phyloP scores from a whole-genome alignment of 2,888 invertebrate genomes.

The Villa cingulata region DNA sequence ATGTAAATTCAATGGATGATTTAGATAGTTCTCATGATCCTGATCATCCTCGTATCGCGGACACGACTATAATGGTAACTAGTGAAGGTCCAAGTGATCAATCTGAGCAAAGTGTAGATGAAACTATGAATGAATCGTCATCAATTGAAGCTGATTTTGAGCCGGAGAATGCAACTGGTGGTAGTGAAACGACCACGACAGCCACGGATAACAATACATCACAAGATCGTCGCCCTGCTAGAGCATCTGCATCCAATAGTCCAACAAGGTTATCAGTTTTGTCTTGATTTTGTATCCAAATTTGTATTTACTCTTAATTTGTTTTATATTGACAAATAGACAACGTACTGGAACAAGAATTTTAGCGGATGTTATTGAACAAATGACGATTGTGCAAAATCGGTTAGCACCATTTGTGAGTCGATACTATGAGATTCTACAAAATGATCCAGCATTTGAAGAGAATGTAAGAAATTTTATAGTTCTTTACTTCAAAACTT shows the following conservation, averaged over 20 bases:
- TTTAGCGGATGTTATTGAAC: slow-evolving; percentile 30
- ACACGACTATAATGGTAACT: too few relatives aligned
- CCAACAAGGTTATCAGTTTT: background rate
- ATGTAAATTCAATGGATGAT: background rate
- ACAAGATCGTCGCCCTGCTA: slow-evolving; percentile 7
- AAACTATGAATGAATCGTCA: background rate
- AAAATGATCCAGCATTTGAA: slow-evolving; percentile 43
- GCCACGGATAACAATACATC: background rate
- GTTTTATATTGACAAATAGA: slow-evolving; percentile 1
- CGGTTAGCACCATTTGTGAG: slow-evolving; percentile 53
- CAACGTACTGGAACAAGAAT: slow-evolving; percentile 32
- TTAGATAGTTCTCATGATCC: background rate
- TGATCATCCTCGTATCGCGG: background rate
- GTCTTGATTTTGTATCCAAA: too few relatives aligned
- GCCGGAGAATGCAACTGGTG: slow-evolving; percentile 1
- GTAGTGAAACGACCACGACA: background rate
- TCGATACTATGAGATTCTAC: slow-evolving; percentile 47
- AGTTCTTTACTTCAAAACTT: background rate
- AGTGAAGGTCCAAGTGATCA: background rate
- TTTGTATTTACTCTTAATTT: background rate
- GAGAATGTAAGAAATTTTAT: slow-evolving; percentile 22
- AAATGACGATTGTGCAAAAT: slow-evolving; percentile 29
- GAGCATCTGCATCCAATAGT: slow-evolving; percentile 10
- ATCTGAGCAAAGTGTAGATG: background rate
- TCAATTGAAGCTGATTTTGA: slow-evolving; percentile 11